A percentile compares a stretch with the other conserved stretches of the same genome.
Evolutionary conservation across 2,797 vertebrate species (phyloP).

Genomic region (Paratrypauchen microcephalus): DNA sequence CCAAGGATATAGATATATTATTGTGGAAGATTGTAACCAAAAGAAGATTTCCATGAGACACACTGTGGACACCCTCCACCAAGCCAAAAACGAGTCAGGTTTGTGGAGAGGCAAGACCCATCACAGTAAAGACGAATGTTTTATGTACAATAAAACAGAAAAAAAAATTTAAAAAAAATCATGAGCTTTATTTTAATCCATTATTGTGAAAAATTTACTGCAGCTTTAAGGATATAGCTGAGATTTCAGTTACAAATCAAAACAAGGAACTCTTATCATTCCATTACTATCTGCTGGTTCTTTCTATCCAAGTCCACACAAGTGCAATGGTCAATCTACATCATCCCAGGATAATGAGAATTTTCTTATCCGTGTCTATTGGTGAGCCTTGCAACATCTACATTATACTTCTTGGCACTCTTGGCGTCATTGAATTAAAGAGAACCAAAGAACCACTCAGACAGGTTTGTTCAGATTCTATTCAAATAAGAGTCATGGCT

Average conservation of each 20-base stretch:
- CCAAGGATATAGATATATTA: too few species aligned
- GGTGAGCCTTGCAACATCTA: neutral
- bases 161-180: too few species aligned
- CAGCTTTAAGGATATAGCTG: neutral
- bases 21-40: too few species aligned
- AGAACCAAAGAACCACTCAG: neutral
- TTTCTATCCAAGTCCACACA: neutral
- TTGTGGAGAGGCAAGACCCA: too few species aligned
- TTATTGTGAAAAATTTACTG: too few species aligned
- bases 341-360: neutral
- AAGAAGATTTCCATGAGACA: too few species aligned
- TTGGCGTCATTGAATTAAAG: neutral
- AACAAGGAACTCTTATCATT: neutral
- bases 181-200: too few species aligned
- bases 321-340: neutral
- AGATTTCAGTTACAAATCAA: neutral
- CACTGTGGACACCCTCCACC: too few species aligned
- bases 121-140: too few species aligned
- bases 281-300: neutral
- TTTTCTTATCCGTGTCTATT: neutral
- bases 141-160: too few species aligned
- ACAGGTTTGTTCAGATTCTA: conserved; percentile 1
- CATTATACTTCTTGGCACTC: neutral
- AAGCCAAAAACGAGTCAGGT: too few species aligned
- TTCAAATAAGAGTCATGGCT: neutral